A percentile compares a stretch with the other conserved stretches of the same genome.
Evolutionary conservation across 37 sponge, comb jelly and placozoan genomes (phyloP).

Genomic region (Aplysina aerophoba): DNA sequence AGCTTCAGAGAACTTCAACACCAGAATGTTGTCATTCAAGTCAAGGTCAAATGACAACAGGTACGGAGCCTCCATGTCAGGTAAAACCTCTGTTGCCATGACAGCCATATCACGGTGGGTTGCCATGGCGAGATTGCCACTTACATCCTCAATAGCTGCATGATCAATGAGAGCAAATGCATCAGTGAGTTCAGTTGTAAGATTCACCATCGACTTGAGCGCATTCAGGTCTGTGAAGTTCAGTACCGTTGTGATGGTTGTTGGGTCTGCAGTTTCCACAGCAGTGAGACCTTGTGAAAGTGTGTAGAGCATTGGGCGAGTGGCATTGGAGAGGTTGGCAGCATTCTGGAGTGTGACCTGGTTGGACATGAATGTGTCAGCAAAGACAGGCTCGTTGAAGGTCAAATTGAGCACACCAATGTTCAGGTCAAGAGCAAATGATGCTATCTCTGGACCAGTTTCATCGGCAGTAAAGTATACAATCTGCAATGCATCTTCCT

Average conservation of each 20-base stretch:
- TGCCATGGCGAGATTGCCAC: constrained; percentile 52
- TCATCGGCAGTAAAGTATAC: constrained; percentile 54
- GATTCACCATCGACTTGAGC: constrained; percentile 57
- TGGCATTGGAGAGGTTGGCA: neutral
- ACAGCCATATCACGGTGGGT: constrained; percentile 46
- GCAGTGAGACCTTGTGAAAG: constrained; percentile 38
- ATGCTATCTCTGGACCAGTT: constrained; percentile 59
- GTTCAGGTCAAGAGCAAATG: constrained; percentile 77
- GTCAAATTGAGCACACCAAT: constrained; percentile 47
- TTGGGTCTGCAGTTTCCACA: constrained; percentile 41
- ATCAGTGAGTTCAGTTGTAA: constrained; percentile 49
- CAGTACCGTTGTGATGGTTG: constrained; percentile 35
- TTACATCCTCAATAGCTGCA: constrained; percentile 73
- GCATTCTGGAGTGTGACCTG: constrained; percentile 68
- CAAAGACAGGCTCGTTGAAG: constrained; percentile 83
- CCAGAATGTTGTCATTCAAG: constrained; percentile 74
- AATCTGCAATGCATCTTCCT: constrained; percentile 42
- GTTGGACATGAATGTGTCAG: constrained; percentile 44
- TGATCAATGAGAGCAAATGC: constrained; percentile 49
- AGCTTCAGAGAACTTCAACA: constrained; percentile 82
- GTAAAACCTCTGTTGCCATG: constrained; percentile 24
- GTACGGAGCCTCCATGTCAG: constrained; percentile 54
- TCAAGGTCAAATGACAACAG: constrained; percentile 79
- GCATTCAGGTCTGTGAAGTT: constrained; percentile 65
- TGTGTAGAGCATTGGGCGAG: constrained; percentile 13